phyloP scores from a whole-genome alignment of 92 coral and sea anemone species.

The Anthopleura xanthogrammica region DNA sequence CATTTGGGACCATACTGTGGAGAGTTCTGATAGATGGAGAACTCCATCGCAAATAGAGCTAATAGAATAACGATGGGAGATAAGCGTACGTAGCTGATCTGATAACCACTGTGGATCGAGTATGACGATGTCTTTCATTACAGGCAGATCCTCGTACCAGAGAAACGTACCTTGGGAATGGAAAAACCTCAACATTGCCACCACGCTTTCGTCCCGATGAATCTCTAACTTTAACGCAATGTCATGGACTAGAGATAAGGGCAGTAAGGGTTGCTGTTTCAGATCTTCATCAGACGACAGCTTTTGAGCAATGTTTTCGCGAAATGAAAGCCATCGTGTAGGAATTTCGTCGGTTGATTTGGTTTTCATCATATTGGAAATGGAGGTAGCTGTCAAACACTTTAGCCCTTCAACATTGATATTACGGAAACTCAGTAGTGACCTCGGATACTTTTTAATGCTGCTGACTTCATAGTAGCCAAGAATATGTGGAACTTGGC shows the following conservation, averaged over 20 bases:
- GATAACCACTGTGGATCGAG: constrained; percentile 45
- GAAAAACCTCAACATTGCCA: constrained; percentile 33
- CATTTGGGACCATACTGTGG: constrained; percentile 19
- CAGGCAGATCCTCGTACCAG: constrained; percentile 44
- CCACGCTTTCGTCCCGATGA: not conserved
- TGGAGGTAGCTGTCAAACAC: not conserved
- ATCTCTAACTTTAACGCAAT: not conserved
- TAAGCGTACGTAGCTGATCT: constrained; percentile 28
- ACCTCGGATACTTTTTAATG: not conserved
- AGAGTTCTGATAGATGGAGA: constrained; percentile 6
- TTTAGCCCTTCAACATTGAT: constrained; percentile 18
- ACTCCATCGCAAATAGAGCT: constrained; percentile 21
- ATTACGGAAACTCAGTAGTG: not conserved
- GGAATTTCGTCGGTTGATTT: constrained; percentile 18
- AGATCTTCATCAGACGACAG: not conserved
- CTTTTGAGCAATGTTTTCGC: not conserved
- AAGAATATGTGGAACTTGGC: constrained; percentile 39
- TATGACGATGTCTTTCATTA: constrained; percentile 29
- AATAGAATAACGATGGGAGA: constrained; percentile 10
- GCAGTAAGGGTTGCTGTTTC: constrained; percentile 18
- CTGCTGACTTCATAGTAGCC: constrained; percentile 42
- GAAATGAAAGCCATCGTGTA: constrained; percentile 21
- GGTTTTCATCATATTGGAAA: not conserved
- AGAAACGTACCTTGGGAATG: constrained; percentile 34
- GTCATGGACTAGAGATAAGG: not conserved